phyloP scores from a whole-genome alignment of 2,797 vertebrate species.

The Molossus molossus region DNA sequence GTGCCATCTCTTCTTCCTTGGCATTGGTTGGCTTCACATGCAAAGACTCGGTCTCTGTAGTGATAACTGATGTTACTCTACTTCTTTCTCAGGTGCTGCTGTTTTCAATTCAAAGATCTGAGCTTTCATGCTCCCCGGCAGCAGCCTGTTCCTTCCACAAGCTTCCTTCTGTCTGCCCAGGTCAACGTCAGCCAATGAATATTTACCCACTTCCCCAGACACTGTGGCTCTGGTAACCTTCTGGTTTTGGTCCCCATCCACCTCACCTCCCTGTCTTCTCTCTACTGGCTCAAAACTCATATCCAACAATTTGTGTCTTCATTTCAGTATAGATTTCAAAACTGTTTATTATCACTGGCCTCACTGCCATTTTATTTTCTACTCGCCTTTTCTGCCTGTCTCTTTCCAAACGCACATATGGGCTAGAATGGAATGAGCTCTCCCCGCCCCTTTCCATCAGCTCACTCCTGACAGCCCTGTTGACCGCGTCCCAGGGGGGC shows the following conservation, averaged over 20 bases:
- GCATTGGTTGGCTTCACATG: neutral
- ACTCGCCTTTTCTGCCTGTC: neutral
- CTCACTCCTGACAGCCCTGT: neutral
- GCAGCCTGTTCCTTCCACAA: neutral
- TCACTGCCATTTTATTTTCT: slow-evolving; percentile 28
- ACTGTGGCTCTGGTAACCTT: neutral
- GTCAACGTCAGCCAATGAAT: neutral
- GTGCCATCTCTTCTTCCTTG: neutral
- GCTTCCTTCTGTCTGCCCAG: slow-evolving; percentile 40
- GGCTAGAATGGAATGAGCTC: neutral
- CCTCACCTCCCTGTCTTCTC: neutral
- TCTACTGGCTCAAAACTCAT: neutral
- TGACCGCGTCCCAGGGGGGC: neutral
- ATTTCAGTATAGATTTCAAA: neutral
- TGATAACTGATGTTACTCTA: neutral
- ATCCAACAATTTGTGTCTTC: slow-evolving; percentile 8
- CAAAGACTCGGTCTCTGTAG: neutral
- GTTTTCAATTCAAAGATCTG: neutral
- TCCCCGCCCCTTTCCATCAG: neutral
- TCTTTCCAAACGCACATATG: neutral
- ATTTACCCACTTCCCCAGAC: neutral
- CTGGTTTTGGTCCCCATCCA: neutral
- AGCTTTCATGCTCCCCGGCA: neutral
- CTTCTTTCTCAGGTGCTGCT: neutral
- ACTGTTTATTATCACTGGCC: neutral